Evolutionary conservation across 2,797 vertebrate species (phyloP), one percentile per base, ranked within the genome.

Genomic region (Sparidentex hasta): DNA sequence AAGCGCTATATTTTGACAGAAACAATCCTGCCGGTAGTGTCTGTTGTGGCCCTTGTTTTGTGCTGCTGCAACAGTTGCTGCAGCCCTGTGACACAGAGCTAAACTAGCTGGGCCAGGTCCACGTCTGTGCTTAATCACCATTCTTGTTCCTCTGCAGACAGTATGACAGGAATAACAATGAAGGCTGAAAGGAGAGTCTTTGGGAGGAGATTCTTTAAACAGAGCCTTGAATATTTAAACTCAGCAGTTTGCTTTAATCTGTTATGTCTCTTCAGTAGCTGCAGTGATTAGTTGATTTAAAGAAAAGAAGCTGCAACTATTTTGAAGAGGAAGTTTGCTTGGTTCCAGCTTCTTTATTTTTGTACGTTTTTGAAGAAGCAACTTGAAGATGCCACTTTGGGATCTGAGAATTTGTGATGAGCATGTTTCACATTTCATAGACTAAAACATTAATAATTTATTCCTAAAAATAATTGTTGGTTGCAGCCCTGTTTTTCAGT

Each of bases 1-100:
- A 94, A 97, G 95, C 41, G 0, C 38, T 43, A 7, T 13, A 1
- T 23, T 67, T 38, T 41, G n/a, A 46, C 4, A 1, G 38, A 41
- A 47, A 51, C 18, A 25, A 58, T n/a, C 16, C 55, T 20, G n/a
- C 41, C 78, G 50, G 57, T 52, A 11, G 13, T 71, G 65, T 80
- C 25, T 81, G 38, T 23, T 68, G 67, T 64, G 44, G 65, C 23
- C 76, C 20, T 16, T 54, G 8, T 56, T 72, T 16, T 62, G 25
- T 74, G 29, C 17, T 75, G 54, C 69, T 63, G 20, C 59, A 43
- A 5, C 25, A 43, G 54, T 25, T 27, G 25, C 61, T 80, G 59
- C 70, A 66, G 55, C 58, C 16, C 56, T 58, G 65, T 55, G 61
- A 75, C 58, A 74, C 69, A 58, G 47, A 76, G 55, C 20, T 74